A percentile compares a stretch with the other conserved stretches of the same genome.
Conservation (phyloP, 64 coral and sea anemone species). For the Pocillopora verrucosa region DNA sequence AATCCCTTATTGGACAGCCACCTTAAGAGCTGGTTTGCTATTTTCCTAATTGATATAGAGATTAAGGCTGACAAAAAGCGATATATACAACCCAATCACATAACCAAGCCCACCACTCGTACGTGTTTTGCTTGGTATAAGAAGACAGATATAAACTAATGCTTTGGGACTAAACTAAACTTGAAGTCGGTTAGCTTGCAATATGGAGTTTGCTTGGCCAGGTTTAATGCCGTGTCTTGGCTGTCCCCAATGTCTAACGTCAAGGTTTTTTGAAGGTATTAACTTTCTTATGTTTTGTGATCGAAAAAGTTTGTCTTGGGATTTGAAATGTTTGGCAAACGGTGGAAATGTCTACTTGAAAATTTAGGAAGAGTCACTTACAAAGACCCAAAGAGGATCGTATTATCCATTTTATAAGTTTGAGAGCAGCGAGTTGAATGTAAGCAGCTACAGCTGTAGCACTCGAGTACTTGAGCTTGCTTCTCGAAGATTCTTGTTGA, state of each 20-base stretch:
- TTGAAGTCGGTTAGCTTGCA: not conserved
- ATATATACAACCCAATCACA: not conserved
- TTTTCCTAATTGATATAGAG: conserved; percentile 21
- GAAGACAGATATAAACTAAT: not conserved
- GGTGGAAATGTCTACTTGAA: not conserved
- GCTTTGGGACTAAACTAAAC: not conserved
- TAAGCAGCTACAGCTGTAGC: not conserved
- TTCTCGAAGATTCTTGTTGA: no score
- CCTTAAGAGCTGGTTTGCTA: not conserved
- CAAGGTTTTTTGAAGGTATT: conserved; percentile 34
- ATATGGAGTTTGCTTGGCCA: conserved; percentile 25
- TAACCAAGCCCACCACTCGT: not conserved
- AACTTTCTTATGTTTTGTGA: not conserved
- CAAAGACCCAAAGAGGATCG: not conserved
- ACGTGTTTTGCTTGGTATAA: not conserved
- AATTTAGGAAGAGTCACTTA: not conserved
- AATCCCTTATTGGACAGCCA: not conserved
- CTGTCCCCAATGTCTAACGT: conserved; percentile 17
- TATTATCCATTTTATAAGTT: not conserved
- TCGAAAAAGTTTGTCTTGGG: not conserved
- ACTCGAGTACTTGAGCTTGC: no score
- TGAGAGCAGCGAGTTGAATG: not conserved
- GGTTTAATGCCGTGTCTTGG: conserved; percentile 17
- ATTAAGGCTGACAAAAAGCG: conserved; percentile 17
- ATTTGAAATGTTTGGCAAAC: not conserved